Base-by-base conservation (phyloP, 2,888 invertebrate species). In the Aromia moschata region DNA sequence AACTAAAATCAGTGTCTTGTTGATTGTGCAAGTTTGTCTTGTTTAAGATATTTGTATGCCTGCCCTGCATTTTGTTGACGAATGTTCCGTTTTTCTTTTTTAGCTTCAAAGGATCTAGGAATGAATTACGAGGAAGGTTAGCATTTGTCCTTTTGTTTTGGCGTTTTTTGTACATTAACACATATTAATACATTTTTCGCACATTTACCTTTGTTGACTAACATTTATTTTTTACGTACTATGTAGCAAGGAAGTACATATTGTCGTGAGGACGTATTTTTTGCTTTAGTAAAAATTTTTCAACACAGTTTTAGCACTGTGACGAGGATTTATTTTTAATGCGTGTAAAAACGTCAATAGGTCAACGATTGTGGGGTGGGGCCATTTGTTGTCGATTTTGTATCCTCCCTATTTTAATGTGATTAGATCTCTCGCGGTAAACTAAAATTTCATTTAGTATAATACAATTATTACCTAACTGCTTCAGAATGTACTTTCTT, bases 21-120 rank as follows among this genome's bases (percentile, higher is more conserved):
- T 11, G 9, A 15, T n/a, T 36, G 36, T 36, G 36, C 17, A 17
- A 15, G 16, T 44, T 38, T 57, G 2, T 49, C n/a, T 11, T 11
- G 40, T 16, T 47, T 3, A 2, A 36, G 9, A 11, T 2, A 36
- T 40, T 54, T 31, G 20, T 57, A 31, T 16, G 54, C 62, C 43
- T 62, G 56, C 61, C 57, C 54, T 66, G 68, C 65, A 60, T 65
- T 30, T 41, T 45, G 33, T 49, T 60, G 40, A 54, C 40, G 52
- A 40, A 16, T 47, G 44, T 65, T 67, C 69, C 5, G n/a, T 54
- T 64, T 63, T 69, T 70, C n/a, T n/a, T 75, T 77, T 80, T 73
- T 82, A 86, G 86, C 82, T 86, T 87, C 82, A 86, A 86, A 79
- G 86, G 86, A 75, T 86, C 86, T 57, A 83, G 85, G 65, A 85